These are phyloP conservation scores for Neuroscelio doddi DNA, from an alignment of 2,888 invertebrate genomes.

Conservation along the genomic window DNA sequence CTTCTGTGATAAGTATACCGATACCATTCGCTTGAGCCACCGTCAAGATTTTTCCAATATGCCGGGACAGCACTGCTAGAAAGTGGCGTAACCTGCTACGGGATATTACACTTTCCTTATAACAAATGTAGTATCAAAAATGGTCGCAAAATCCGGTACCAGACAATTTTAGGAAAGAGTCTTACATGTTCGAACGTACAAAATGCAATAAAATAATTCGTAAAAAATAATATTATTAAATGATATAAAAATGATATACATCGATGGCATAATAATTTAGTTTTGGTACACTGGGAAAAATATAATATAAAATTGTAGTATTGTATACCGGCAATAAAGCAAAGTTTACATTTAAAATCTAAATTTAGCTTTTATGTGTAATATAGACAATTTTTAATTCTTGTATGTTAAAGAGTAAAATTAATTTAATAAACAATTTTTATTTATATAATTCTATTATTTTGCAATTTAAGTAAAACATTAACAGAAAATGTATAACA, in stretches of 20 bases:
- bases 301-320: too few species aligned
- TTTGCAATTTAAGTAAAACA: too few species aligned
- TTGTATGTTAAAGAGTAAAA: too few species aligned
- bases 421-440: too few species aligned
- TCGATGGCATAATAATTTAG: background rate
- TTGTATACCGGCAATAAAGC: too few species aligned
- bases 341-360: too few species aligned
- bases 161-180: background rate
- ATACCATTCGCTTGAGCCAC: conserved; percentile 37
- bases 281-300: background rate
- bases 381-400: too few species aligned
- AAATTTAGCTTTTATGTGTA: too few species aligned
- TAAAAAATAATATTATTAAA: background rate
- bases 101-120: conserved; percentile 20
- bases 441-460: too few species aligned
- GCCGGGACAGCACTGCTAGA: conserved; percentile 26
- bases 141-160: conserved; percentile 1
- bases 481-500: too few species aligned
- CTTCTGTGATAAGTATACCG: too few species aligned
- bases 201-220: conserved; percentile 1
- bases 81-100: conserved; percentile 23
- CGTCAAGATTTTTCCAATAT: conserved; percentile 44
- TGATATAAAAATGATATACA: background rate
- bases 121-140: conserved; percentile 8
- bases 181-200: background rate